phyloP scores from a whole-genome alignment of 2,888 invertebrate species.

The Kryphioiulus occultus region DNA sequence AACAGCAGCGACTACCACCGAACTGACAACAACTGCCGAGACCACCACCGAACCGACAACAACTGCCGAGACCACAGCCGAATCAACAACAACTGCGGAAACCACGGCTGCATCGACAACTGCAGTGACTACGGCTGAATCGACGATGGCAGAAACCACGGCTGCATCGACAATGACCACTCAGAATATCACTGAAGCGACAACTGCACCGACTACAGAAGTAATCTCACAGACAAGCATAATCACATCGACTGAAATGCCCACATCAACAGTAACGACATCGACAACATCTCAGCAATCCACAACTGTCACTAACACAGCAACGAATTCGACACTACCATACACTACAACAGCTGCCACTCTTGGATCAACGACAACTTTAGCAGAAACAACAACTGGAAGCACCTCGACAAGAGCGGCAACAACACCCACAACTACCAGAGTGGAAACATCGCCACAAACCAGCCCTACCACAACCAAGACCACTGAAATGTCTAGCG shows the following conservation, averaged over 20 bases:
- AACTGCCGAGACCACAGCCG: conserved; percentile 7
- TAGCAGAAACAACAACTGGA: neutral
- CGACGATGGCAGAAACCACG: conserved; percentile 9
- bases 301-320: neutral
- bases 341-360: neutral
- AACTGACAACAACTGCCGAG: neutral
- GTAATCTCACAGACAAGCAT: neutral
- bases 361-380: neutral
- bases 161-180: conserved; percentile 43
- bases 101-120: conserved; percentile 11
- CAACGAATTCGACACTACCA: neutral
- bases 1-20: neutral
- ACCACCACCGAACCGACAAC: neutral
- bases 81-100: conserved; percentile 1
- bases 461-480: neutral
- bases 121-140: conserved; percentile 37
- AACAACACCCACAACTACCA: neutral
- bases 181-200: conserved; percentile 28
- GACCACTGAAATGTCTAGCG: neutral
- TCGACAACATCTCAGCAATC: conserved; percentile 1
- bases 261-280: neutral
- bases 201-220: conserved; percentile 29
- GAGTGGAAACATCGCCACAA: neutral
- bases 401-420: neutral
- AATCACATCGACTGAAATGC: neutral